Base-by-base conservation (phyloP, 1,140 invertebrate species). In the Cotesia glomerata region DNA sequence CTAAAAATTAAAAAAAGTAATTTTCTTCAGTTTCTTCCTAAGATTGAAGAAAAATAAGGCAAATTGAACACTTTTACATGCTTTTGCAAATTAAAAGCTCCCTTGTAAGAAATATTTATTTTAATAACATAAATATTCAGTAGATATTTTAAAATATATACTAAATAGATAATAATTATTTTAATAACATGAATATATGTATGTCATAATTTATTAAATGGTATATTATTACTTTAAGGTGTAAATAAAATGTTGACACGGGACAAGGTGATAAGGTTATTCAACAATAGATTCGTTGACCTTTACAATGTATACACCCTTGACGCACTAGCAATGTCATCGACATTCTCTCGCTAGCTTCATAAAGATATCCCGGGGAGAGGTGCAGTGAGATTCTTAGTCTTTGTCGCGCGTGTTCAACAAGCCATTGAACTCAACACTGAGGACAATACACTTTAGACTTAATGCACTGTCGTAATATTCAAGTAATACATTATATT, bases 11-110 rank as follows among this genome's bases (percentile, higher is more conserved):
- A 54, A 51, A 5, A 26, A n/a, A 51, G 45, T 0, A 16, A 61
- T 36, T 18, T 34, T 68, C 59, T 61, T 58, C 68, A 63, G 45
- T n/a, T 62, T 14, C 45, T 62, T 65, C 56, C 18, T 39, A 73
- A 70, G 75, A 77, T 69, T 82, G 8, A 58, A 39, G 5, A 39
- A 39, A 78, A 81, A 26, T 26, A 2, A 26, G 2, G 18, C 18
- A 26, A 26, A 26, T 2, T 26, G 2, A 26, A 26, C 1, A 26
- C 18, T 26, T 26, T 26, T 26, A 76, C 80, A 79, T 80, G 73
- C 70, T 72, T 62, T 52, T 56, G 8, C 7, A 56, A 56, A 7
- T 16, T 7, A 5, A 11, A 7, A 18, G n/a, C 5, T n/a, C n/a
- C 11, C 16, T 56, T 13, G n/a, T 0, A 56, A 14, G 3, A 13